phyloP scores from a whole-genome alignment of 2,888 invertebrate species.

The Drosophila paramelanica region DNA sequence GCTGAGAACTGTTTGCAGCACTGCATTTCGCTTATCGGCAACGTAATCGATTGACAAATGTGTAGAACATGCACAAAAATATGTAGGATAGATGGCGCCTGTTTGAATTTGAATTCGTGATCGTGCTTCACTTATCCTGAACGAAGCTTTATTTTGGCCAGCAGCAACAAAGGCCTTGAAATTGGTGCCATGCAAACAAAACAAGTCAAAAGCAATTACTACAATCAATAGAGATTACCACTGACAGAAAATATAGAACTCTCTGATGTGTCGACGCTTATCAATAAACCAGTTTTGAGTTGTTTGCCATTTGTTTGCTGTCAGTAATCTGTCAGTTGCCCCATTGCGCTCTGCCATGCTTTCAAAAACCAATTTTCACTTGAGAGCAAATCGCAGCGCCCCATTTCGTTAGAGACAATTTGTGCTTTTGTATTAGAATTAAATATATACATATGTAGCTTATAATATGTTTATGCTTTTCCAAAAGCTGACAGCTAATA shows the following conservation, averaged over 20 bases:
- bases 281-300: conserved; percentile 47
- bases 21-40: conserved; percentile 29
- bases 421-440: conserved; percentile 56
- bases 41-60: conserved; percentile 41
- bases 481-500: conserved; percentile 29
- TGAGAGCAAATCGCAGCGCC: conserved; percentile 15
- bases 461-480: conserved; percentile 64
- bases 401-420: conserved; percentile 45
- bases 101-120: neutral
- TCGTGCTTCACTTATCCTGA: conserved; percentile 17
- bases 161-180: conserved; percentile 59
- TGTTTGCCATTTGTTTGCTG: conserved; percentile 61
- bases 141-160: conserved; percentile 2
- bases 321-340: conserved; percentile 66
- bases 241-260: conserved; percentile 65
- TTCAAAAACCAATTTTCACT: conserved; percentile 66
- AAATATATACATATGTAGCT: conserved; percentile 72
- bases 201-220: conserved; percentile 47
- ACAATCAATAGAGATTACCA: conserved; percentile 66
- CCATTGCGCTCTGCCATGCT: conserved; percentile 50
- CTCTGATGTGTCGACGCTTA: conserved; percentile 30
- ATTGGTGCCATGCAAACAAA: conserved; percentile 64
- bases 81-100: neutral
- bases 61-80: conserved; percentile 5
- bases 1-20: conserved; percentile 28